These are phyloP conservation scores for Oenanthe melanoleuca DNA, from an alignment of 2,113 vertebrate genomes.

Conservation along the genomic window DNA sequence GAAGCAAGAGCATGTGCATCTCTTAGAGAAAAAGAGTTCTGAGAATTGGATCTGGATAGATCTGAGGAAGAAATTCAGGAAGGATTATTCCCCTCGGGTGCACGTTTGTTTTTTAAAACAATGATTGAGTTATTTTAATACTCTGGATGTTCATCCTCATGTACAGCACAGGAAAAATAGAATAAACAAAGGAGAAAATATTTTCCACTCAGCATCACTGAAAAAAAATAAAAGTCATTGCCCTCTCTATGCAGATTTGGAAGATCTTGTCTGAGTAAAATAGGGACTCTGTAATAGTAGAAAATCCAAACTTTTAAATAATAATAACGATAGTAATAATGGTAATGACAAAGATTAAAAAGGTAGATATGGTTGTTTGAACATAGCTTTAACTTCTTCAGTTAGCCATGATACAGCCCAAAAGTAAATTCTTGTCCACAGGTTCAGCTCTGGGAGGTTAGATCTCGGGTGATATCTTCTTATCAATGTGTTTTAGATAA, in stretches of 20 bases:
- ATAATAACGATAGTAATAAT: neutral
- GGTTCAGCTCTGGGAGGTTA: neutral
- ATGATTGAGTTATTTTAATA: slow-evolving; percentile 68
- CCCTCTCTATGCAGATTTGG: neutral
- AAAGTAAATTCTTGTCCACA: neutral
- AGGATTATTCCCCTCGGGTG: slow-evolving; percentile 56
- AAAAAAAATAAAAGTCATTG: neutral
- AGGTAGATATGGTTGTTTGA: neutral
- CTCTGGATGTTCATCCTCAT: slow-evolving; percentile 44
- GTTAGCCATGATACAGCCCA: neutral
- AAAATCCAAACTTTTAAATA: neutral
- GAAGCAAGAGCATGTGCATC: neutral
- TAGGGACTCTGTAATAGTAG: neutral
- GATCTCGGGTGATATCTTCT: neutral
- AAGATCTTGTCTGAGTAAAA: neutral
- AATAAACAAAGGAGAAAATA: slow-evolving; percentile 55
- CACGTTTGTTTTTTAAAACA: slow-evolving; percentile 61
- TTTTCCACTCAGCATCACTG: slow-evolving; percentile 25
- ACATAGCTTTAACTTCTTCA: neutral
- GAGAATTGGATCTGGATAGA: slow-evolving; percentile 13
- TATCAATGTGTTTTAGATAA: neutral
- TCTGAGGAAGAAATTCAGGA: slow-evolving; percentile 61
- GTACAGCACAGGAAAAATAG: slow-evolving; percentile 42
- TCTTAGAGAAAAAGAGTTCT: slow-evolving; percentile 12
- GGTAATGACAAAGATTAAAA: neutral